Evolutionary conservation across 2,888 invertebrate genomes (phyloP).

Genomic region (Macrosiphum euphorbiae): DNA sequence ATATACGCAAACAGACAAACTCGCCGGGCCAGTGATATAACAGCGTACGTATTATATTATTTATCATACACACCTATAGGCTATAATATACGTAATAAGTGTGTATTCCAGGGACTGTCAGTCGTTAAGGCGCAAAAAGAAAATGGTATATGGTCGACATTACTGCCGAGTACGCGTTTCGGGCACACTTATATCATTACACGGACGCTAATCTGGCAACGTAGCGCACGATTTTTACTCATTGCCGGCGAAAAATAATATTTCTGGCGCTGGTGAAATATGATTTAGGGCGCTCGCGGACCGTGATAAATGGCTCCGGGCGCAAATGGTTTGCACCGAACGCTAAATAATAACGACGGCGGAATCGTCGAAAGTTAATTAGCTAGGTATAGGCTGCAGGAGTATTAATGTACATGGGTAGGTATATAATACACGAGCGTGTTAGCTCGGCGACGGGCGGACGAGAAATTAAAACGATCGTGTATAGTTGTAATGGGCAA

Average conservation of each 20-base stretch:
- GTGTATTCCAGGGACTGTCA: neutral
- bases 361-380: conserved; percentile 51
- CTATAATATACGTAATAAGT: too few relatives aligned
- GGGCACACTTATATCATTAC: conserved; percentile 19
- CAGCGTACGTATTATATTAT: neutral
- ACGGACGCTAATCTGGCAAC: conserved; percentile 42
- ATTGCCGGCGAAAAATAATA: conserved; percentile 28
- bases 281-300: conserved; percentile 35
- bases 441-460: neutral
- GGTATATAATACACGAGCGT: neutral
- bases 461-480: conserved; percentile 14
- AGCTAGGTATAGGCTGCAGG: neutral
- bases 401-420: neutral
- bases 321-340: conserved; percentile 14
- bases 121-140: neutral
- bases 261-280: conserved; percentile 31
- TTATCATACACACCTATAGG: neutral
- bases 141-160: conserved; percentile 43
- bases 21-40: neutral
- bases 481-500: neutral
- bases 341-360: neutral
- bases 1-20: neutral
- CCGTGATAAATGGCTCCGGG: conserved; percentile 37
- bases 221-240: conserved; percentile 32
- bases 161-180: neutral